These are phyloP conservation scores for Rhimphoctona megacephalus DNA, from an alignment of 2,888 invertebrate genomes.

Conservation along the genomic window DNA sequence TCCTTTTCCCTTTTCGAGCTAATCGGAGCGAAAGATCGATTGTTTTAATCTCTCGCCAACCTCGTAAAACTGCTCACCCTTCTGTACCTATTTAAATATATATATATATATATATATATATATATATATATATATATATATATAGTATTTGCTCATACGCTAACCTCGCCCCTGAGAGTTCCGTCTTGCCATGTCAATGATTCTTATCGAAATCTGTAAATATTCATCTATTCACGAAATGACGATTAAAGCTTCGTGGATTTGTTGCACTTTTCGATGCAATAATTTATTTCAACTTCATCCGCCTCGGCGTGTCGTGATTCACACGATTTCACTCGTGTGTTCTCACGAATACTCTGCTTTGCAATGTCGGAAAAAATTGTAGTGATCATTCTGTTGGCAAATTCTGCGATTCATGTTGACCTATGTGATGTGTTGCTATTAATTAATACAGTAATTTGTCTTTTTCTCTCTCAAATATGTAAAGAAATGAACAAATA, in stretches of 20 bases:
- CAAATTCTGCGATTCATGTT: constrained; percentile 4
- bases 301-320: neutral
- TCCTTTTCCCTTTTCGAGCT: constrained; percentile 51
- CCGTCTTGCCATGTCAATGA: constrained; percentile 57
- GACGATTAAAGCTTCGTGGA: constrained; percentile 51
- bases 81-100: neutral
- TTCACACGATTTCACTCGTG: constrained; percentile 47
- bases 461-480: neutral
- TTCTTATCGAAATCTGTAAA: constrained; percentile 54
- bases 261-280: constrained; percentile 38
- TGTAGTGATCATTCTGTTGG: neutral
- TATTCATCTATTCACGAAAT: constrained; percentile 59
- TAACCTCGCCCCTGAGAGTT: constrained; percentile 35
- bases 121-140: neutral
- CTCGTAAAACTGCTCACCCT: constrained; percentile 56
- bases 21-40: constrained; percentile 68
- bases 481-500: neutral
- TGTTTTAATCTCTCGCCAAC: constrained; percentile 61
- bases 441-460: neutral
- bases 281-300: constrained; percentile 38
- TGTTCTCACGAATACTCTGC: constrained; percentile 24
- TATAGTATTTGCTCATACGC: neutral
- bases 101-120: neutral
- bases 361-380: neutral
- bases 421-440: neutral